These are phyloP conservation scores for Diarsia dahlii DNA, from an alignment of 2,888 invertebrate species.

Conservation along the genomic window DNA sequence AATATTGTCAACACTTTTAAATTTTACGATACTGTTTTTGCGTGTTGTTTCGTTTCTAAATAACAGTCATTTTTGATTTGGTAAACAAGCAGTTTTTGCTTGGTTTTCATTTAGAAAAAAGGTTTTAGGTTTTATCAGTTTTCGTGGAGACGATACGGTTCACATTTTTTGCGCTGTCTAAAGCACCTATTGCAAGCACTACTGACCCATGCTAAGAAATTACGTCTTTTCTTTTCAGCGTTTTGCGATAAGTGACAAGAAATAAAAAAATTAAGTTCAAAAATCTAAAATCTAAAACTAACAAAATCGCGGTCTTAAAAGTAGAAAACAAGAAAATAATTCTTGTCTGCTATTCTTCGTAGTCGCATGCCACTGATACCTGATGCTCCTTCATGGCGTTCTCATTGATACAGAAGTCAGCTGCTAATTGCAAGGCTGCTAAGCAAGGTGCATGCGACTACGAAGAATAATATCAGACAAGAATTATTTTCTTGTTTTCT, in stretches of 20 bases:
- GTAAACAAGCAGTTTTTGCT: conserved; percentile 33
- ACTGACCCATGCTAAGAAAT: background rate
- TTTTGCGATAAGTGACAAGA: background rate
- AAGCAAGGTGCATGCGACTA: too few species aligned
- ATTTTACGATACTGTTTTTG: conserved; percentile 36
- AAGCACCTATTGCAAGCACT: background rate
- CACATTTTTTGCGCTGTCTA: background rate
- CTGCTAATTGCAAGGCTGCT: too few species aligned
- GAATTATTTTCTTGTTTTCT: too few species aligned
- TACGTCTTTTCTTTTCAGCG: background rate
- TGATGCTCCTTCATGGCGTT: too few species aligned
- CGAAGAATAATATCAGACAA: too few species aligned
- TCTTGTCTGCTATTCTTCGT: too few species aligned
- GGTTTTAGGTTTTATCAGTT: conserved; percentile 11
- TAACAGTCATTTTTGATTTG: conserved; percentile 20
- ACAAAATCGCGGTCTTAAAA: too few species aligned
- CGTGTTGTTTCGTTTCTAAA: conserved; percentile 28
- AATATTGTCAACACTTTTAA: conserved; percentile 32
- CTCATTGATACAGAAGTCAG: too few species aligned
- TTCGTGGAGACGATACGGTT: background rate
- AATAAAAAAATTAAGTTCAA: too few species aligned
- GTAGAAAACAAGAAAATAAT: too few species aligned
- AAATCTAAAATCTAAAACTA: too few species aligned
- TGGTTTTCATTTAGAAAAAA: conserved; percentile 35
- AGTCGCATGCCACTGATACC: too few species aligned